These are phyloP conservation scores for Bettongia penicillata DNA, from an alignment of 2,113 vertebrate species.

Conservation along the genomic window DNA sequence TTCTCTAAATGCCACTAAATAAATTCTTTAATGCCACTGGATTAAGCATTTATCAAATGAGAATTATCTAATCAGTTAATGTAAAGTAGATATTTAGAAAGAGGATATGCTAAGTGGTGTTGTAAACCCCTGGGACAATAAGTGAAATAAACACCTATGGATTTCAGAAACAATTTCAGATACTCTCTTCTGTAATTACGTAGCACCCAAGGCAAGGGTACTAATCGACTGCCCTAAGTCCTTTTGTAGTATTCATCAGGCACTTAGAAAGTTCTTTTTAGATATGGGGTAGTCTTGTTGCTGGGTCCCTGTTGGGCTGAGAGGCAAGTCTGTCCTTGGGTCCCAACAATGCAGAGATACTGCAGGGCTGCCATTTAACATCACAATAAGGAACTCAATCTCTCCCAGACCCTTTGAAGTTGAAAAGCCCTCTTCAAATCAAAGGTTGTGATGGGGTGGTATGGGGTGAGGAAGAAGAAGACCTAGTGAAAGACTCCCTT, in stretches of 20 bases:
- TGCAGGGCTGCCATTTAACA: not conserved
- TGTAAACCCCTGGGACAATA: not conserved
- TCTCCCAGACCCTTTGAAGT: not conserved
- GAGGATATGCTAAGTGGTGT: not conserved
- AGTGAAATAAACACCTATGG: not conserved
- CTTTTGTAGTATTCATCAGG: too few relatives aligned
- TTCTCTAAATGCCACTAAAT: not conserved
- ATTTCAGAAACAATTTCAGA: not conserved
- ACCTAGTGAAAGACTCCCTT: not conserved
- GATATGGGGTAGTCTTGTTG: not conserved
- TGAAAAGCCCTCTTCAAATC: not conserved
- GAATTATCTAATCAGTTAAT: not conserved
- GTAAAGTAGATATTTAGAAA: not conserved
- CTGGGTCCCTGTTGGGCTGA: not conserved
- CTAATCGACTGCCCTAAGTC: too few relatives aligned
- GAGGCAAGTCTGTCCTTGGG: not conserved
- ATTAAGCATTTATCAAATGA: not conserved
- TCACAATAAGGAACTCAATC: not conserved
- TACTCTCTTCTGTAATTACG: not conserved
- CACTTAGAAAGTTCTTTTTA: not conserved
- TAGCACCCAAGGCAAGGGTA: too few relatives aligned
- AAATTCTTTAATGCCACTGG: not conserved
- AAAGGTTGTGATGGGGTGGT: not conserved
- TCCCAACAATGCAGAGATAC: not conserved
- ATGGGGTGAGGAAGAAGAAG: not conserved